These are phyloP conservation scores for Drosophila watanabei DNA, from an alignment of 1,140 invertebrate species.

Conservation along the genomic window DNA sequence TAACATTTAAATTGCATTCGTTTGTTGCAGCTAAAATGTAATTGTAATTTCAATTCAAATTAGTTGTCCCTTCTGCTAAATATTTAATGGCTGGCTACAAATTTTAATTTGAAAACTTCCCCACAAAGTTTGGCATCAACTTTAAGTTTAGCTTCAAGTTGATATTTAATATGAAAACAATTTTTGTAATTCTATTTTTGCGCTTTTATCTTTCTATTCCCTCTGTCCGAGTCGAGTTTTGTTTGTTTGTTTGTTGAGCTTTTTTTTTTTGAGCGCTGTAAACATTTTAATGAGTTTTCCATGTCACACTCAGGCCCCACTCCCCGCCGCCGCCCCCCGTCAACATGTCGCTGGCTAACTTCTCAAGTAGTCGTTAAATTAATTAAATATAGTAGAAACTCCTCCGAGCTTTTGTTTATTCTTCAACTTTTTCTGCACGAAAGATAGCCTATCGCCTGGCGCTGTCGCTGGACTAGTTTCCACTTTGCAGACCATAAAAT, in stretches of 20 bases:
- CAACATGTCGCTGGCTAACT: conserved; percentile 71
- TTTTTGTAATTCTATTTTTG: conserved; percentile 54
- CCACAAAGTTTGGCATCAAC: conserved; percentile 29
- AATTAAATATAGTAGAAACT: conserved; percentile 79
- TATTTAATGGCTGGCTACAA: conserved; percentile 55
- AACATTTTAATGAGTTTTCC: conserved; percentile 85
- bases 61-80: conserved; percentile 59
- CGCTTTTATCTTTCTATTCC: conserved; percentile 9
- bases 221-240: conserved; percentile 45
- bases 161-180: conserved; percentile 74
- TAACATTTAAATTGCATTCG: conserved; percentile 46
- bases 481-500: conserved; percentile 34
- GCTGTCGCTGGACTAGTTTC: conserved; percentile 45
- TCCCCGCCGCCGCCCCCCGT: conserved; percentile 20
- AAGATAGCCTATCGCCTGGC: conserved; percentile 56
- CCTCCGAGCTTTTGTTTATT: conserved; percentile 58
- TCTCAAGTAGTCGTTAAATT: conserved; percentile 85
- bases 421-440: conserved; percentile 22
- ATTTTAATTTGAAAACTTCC: conserved; percentile 74
- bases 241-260: conserved; percentile 78
- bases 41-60: conserved; percentile 70
- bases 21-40: conserved; percentile 23
- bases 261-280: conserved; percentile 76
- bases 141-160: conserved; percentile 54
- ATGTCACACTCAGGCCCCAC: conserved; percentile 65